Evolutionary conservation across 2,797 vertebrate genomes (phyloP).

Genomic region (Epinephelus awoara): DNA sequence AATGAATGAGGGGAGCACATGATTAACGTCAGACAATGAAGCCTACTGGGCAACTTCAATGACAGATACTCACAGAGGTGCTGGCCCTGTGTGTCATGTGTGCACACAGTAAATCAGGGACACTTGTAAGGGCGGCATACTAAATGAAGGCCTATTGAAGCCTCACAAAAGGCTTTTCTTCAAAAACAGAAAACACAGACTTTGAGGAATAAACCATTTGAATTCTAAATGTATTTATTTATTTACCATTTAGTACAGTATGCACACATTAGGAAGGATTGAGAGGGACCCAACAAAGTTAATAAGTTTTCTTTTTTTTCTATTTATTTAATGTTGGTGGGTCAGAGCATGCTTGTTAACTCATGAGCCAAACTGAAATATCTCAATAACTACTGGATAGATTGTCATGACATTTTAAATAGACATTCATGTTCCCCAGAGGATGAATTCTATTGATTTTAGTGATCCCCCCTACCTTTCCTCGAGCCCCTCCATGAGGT

Average conservation of each 20-base stretch:
- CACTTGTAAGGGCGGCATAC: not conserved
- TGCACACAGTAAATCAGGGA: constrained; percentile 20
- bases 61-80: constrained; percentile 22
- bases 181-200: not conserved
- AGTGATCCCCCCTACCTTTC: not conserved
- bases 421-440: not conserved
- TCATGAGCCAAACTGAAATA: too few relatives aligned
- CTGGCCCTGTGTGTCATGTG: constrained; percentile 6
- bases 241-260: not conserved
- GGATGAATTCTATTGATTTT: not conserved
- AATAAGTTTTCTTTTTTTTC: not conserved
- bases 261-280: not conserved
- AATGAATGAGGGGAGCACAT: constrained; percentile 37
- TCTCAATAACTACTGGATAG: not conserved
- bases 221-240: not conserved
- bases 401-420: not conserved
- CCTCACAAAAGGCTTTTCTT: not conserved
- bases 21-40: constrained; percentile 50
- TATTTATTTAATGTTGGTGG: not conserved
- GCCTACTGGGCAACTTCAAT: constrained; percentile 17
- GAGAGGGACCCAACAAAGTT: too few relatives aligned
- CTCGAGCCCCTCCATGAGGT: not conserved
- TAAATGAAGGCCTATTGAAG: constrained; percentile 9
- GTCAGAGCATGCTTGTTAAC: too few relatives aligned
- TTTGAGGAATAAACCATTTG: not conserved